Evolutionary conservation across 2,113 vertebrate genomes (phyloP).

Genomic region (Gavialis gangeticus): DNA sequence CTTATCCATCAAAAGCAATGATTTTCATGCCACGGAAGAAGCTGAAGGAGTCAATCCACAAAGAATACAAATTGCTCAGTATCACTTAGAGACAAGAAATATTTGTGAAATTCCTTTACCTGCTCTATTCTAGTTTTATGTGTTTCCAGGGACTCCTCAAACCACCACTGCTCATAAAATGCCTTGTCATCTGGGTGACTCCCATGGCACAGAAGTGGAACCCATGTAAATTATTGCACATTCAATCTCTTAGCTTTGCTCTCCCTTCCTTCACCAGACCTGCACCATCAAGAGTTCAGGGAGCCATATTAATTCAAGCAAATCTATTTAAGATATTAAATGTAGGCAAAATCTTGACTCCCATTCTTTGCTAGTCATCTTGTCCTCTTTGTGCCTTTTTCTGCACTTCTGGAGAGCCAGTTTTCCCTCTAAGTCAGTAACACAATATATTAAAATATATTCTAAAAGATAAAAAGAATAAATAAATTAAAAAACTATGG

Average conservation of each 20-base stretch:
- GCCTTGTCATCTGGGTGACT: not conserved
- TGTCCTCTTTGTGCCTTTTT: not conserved
- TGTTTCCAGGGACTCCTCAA: not conserved
- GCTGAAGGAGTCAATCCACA: not conserved
- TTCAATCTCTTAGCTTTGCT: not conserved
- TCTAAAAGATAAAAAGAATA: too few relatives aligned
- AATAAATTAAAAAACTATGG: too few relatives aligned
- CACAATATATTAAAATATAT: too few relatives aligned
- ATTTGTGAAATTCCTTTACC: not conserved
- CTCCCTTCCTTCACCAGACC: not conserved
- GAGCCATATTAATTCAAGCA: not conserved
- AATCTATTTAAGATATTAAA: not conserved
- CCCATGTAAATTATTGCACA: not conserved
- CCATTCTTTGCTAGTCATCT: not conserved
- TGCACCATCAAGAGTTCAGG: not conserved
- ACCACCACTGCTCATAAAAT: not conserved
- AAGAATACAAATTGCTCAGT: too few relatives aligned
- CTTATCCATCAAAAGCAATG: not conserved
- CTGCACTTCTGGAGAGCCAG: not conserved
- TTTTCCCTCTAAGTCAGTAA: too few relatives aligned
- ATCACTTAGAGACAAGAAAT: not conserved
- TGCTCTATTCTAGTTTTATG: not conserved
- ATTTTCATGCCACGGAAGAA: not conserved
- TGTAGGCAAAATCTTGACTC: not conserved
- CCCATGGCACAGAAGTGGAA: not conserved